These are phyloP conservation scores for Heliconius ethilla DNA, from an alignment of 2,888 invertebrate genomes.

Conservation along the genomic window DNA sequence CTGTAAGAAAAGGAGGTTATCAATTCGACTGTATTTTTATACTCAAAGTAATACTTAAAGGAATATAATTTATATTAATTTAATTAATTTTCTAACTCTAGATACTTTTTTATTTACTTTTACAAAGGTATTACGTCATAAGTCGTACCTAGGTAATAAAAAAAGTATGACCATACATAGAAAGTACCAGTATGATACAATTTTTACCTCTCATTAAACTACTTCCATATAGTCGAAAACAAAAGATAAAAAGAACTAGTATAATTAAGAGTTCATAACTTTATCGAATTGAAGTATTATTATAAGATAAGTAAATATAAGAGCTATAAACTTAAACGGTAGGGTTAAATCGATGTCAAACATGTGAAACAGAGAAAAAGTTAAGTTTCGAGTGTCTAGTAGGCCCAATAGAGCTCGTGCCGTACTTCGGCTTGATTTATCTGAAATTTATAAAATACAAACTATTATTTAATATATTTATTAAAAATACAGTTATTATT, in stretches of 20 bases:
- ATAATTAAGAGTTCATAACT: constrained; percentile 48
- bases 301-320: constrained; percentile 68
- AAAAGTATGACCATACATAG: too few relatives aligned
- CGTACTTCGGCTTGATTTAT: constrained; percentile 62
- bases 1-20: too few relatives aligned
- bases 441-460: constrained; percentile 52
- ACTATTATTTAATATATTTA: too few relatives aligned
- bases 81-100: too few relatives aligned
- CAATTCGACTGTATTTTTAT: too few relatives aligned
- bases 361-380: constrained; percentile 68
- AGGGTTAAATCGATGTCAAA: constrained; percentile 67
- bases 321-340: constrained; percentile 66
- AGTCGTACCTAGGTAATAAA: too few relatives aligned
- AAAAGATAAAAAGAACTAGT: neutral
- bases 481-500: too few relatives aligned
- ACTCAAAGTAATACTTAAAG: too few relatives aligned
- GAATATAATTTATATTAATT: too few relatives aligned
- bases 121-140: too few relatives aligned
- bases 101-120: too few relatives aligned
- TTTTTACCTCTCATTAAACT: neutral
- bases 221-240: neutral
- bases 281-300: constrained; percentile 67
- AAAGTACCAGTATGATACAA: neutral
- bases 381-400: constrained; percentile 64
- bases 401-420: constrained; percentile 65